Percentiles rank a stretch among this genome's conserved stretches.
Evolutionary conservation across 2,888 invertebrate genomes (phyloP).

Genomic region (Cataglyphis livida): DNA sequence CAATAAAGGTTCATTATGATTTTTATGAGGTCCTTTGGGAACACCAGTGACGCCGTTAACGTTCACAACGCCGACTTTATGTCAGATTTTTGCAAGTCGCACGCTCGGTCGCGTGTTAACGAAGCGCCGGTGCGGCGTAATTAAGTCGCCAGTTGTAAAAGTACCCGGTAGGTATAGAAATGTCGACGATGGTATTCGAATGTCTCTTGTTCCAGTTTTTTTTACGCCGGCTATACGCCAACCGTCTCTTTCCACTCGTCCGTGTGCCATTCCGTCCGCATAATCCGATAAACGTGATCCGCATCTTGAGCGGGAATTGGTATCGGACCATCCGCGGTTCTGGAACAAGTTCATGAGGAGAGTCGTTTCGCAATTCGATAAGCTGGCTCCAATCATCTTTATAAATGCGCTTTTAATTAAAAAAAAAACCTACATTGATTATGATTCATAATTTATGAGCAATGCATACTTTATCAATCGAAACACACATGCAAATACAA

Average conservation of each 20-base stretch:
- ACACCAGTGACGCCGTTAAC: constrained; percentile 52
- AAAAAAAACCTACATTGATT: not conserved
- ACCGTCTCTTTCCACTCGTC: constrained; percentile 13
- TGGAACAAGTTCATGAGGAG: constrained; percentile 37
- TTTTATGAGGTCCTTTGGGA: constrained; percentile 13
- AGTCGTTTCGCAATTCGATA: constrained; percentile 24
- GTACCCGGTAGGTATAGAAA: constrained; percentile 42
- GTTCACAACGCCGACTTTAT: constrained; percentile 56
- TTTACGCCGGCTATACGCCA: not conserved
- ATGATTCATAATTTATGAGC: not conserved
- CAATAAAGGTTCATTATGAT: constrained; percentile 14
- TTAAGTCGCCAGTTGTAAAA: constrained; percentile 71
- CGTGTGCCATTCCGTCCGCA: constrained; percentile 58
- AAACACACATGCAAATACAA: not conserved
- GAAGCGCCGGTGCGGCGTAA: constrained; percentile 60
- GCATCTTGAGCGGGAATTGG: constrained; percentile 62
- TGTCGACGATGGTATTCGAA: constrained; percentile 18
- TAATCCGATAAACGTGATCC: constrained; percentile 73
- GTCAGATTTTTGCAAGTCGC: constrained; percentile 59
- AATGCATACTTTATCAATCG: not conserved
- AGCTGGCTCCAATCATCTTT: not conserved
- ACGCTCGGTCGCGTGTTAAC: constrained; percentile 49
- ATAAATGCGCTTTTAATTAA: constrained; percentile 42
- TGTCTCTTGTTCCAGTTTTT: constrained; percentile 26
- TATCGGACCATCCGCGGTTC: constrained; percentile 39